phyloP scores from a whole-genome alignment of 2,797 vertebrate species.

The Hemitrygon akajei region DNA sequence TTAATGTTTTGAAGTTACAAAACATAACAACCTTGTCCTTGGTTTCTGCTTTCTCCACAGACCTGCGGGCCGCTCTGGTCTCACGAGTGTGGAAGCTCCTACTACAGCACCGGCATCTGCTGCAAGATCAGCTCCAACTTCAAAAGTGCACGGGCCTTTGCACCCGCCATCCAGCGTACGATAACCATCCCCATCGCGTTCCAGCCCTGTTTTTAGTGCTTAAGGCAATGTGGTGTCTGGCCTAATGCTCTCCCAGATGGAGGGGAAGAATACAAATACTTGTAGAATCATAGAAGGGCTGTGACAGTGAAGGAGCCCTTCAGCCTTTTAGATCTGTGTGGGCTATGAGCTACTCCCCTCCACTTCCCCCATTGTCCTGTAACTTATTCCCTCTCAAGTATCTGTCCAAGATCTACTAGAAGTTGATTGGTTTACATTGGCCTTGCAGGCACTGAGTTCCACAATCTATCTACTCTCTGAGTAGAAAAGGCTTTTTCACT shows the following conservation, averaged over 20 bases:
- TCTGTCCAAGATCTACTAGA: too few species aligned
- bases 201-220: neutral
- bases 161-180: conserved; percentile 91
- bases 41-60: conserved; percentile 52
- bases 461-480: too few species aligned
- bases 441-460: too few species aligned
- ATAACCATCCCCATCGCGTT: neutral
- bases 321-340: too few species aligned
- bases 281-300: too few species aligned
- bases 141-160: conserved; percentile 88
- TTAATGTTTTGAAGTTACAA: too few species aligned
- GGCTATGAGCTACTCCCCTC: too few species aligned
- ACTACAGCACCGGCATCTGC: conserved; percentile 96
- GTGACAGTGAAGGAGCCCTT: too few species aligned
- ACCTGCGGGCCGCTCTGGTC: conserved; percentile 96
- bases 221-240: neutral
- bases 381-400: too few species aligned
- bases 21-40: neutral
- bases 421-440: too few species aligned
- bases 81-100: conserved; percentile 97
- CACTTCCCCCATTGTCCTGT: too few species aligned
- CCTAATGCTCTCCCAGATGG: neutral
- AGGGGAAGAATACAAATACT: neutral
- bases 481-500: neutral
- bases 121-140: conserved; percentile 89